Percentiles rank a stretch among this genome's conserved stretches.
phyloP scores from a whole-genome alignment of 1,140 invertebrate species.

The Euglossa dilemma region DNA sequence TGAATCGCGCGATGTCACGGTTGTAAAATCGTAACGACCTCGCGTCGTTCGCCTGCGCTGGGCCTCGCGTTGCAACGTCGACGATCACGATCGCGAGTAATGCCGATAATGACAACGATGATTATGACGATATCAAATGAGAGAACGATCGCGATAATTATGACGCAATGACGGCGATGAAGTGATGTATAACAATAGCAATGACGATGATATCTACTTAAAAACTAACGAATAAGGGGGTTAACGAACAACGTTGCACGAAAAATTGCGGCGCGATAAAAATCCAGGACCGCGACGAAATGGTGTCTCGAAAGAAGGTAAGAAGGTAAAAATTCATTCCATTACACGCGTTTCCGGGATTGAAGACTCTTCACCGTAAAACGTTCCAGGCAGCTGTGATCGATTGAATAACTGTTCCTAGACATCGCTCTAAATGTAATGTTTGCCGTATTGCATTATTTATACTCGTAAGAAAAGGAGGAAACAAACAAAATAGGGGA shows the following conservation, averaged over 20 bases:
- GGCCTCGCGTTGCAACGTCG: neutral
- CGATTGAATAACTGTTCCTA: neutral
- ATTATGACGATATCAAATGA: slow-evolving; percentile 27
- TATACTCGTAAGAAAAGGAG: neutral
- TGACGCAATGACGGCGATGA: neutral
- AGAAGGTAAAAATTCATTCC: neutral
- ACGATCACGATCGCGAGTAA: slow-evolving; percentile 10
- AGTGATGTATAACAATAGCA: neutral
- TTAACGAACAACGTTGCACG: slow-evolving; percentile 2
- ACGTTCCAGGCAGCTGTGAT: neutral
- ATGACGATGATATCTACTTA: slow-evolving; percentile 34
- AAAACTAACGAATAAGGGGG: slow-evolving; percentile 19
- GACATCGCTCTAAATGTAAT: neutral
- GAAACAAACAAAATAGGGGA: neutral
- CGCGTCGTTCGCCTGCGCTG: too few relatives aligned
- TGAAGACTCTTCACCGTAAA: neutral
- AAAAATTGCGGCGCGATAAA: neutral
- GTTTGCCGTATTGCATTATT: neutral
- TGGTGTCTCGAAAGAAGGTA: neutral
- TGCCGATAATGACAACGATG: slow-evolving; percentile 25
- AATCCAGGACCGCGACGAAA: neutral
- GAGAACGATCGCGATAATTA: slow-evolving; percentile 43
- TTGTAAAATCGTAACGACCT: too few relatives aligned
- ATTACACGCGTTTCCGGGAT: neutral
- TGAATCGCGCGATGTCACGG: too few relatives aligned